A percentile compares a stretch with the other conserved stretches of the same genome.
Conservation (phyloP, 2,888 invertebrate species). For the Endotricha flammealis region DNA sequence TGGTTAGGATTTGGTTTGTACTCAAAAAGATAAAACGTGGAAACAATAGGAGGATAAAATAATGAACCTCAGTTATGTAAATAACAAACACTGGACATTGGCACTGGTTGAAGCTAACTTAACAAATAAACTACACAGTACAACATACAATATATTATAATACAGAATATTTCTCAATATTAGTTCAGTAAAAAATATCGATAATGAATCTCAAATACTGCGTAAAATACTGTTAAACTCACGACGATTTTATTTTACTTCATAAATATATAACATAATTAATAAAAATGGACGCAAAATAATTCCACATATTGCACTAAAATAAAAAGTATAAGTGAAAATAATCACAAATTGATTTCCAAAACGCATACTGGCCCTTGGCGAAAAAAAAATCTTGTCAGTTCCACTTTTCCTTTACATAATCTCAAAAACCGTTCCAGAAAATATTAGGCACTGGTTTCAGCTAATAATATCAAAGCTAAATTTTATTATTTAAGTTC, state of each 20-base stretch:
- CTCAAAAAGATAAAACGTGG: slow-evolving; percentile 33
- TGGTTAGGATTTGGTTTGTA: slow-evolving; percentile 58
- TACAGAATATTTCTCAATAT: slow-evolving; percentile 15
- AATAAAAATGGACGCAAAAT: slow-evolving; percentile 70
- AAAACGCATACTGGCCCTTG: slow-evolving; percentile 32
- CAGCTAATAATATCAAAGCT: slow-evolving; percentile 72
- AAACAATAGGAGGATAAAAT: slow-evolving; percentile 9
- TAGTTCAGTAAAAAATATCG: slow-evolving; percentile 16
- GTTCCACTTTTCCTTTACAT: slow-evolving; percentile 34
- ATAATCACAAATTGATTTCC: slow-evolving; percentile 1
- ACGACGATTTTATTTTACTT: slow-evolving; percentile 40
- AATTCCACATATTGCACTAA: slow-evolving; percentile 72
- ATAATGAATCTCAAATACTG: slow-evolving; percentile 52
- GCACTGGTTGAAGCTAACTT: slow-evolving; percentile 49
- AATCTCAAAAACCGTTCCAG: slow-evolving; percentile 54
- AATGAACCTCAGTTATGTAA: slow-evolving; percentile 21
- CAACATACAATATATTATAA: slow-evolving; percentile 26
- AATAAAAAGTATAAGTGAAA: slow-evolving; percentile 24
- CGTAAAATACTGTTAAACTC: slow-evolving; percentile 66
- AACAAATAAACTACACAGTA: slow-evolving; percentile 33
- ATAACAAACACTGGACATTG: slow-evolving; percentile 46
- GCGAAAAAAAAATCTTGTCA: slow-evolving; percentile 17
- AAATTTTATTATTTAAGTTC: slow-evolving; percentile 44
- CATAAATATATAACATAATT: slow-evolving; percentile 36
- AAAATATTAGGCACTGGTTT: slow-evolving; percentile 69